Conservation (phyloP, 2,888 invertebrate species). For the Yponomeuta plumbellus region DNA sequence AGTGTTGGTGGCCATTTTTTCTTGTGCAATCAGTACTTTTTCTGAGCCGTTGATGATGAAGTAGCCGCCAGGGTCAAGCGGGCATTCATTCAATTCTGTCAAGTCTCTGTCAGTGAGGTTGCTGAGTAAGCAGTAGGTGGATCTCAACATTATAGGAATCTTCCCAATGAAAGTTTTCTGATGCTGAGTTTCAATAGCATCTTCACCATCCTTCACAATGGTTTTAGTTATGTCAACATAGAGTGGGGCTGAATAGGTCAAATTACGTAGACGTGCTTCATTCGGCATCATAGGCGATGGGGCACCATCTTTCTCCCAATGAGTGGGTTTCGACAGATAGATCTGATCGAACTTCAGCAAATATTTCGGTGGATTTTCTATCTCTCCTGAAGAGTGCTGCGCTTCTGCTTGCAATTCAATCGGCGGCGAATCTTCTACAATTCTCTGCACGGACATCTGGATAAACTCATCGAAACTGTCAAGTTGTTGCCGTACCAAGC, state of each 20-base stretch:
- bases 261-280: conserved; percentile 96
- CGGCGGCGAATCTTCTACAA: conserved; percentile 99
- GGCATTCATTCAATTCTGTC: conserved; percentile 99
- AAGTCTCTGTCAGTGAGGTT: conserved; percentile 98
- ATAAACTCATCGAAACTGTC: conserved; percentile 99
- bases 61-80: conserved; percentile 99
- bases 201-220: conserved; percentile 92
- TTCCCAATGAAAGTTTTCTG: conserved; percentile 88
- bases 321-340: conserved; percentile 98
- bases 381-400: conserved; percentile 95
- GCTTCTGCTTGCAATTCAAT: conserved; percentile 99
- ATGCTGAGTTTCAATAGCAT: conserved; percentile 89
- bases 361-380: conserved; percentile 94
- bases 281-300: conserved; percentile 99
- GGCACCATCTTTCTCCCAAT: conserved; percentile 99
- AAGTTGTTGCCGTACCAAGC: conserved; percentile 97
- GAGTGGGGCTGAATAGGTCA: conserved; percentile 98
- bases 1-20: conserved; percentile 99
- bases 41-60: conserved; percentile 99
- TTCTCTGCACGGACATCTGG: conserved; percentile 99
- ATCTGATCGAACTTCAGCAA: conserved; percentile 98
- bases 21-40: conserved; percentile 98
- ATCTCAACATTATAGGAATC: conserved; percentile 99
- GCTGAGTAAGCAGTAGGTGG: conserved; percentile 96
- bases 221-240: conserved; percentile 99